Base-by-base conservation (phyloP, 2,113 vertebrate genomes). In the Guaruba guarouba region DNA sequence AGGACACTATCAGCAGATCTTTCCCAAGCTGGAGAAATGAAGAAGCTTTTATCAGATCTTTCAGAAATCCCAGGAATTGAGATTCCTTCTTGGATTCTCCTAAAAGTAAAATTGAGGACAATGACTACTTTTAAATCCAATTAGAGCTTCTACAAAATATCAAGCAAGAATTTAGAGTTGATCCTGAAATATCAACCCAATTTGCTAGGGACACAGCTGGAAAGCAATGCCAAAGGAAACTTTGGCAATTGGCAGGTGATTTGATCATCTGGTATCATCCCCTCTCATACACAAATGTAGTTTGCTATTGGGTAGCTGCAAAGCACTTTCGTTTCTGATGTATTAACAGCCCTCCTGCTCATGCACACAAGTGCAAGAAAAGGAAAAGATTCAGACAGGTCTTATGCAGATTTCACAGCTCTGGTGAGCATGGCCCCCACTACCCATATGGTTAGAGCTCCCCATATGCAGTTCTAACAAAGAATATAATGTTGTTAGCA, bases 301-400 rank as follows among this genome's bases (percentile, higher is more conserved):
- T 22, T 61, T 74, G 20, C 28, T 43, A 22, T 5, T 18, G 10
- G 7, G 33, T 7, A 29, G 6, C 8, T 2, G 3, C 18, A 57
- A 70, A 87, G 28, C 22, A 37, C 7, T 82, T 91, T 27, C 3
- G 5, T 62, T 77, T 54, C 69, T 62, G 27, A 24, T 77, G 20
- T 7, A 73, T 57, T n/a, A 57, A 31, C 16, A 57, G 46, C 17
- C 27, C 74, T 89, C 29, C 29, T 91, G 19, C 68, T 17, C 6
- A 0, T 12, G 16, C 49, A 63, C 0, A 0, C 20, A 76, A 59
- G 33, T 59, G 57, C 20, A 44, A 68, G 25, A 78, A 44, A 2
- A 73, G 61, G 6, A 78, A 62, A 51, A 85, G 18, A 44, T 35
- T 86, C 13, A 22, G 35, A 20, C 7, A 88, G n/a, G 70, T 68